Evolutionary conservation across 2,797 vertebrate species (phyloP), one percentile per base, ranked within the genome.

Genomic region (Serranus cabrilla): DNA sequence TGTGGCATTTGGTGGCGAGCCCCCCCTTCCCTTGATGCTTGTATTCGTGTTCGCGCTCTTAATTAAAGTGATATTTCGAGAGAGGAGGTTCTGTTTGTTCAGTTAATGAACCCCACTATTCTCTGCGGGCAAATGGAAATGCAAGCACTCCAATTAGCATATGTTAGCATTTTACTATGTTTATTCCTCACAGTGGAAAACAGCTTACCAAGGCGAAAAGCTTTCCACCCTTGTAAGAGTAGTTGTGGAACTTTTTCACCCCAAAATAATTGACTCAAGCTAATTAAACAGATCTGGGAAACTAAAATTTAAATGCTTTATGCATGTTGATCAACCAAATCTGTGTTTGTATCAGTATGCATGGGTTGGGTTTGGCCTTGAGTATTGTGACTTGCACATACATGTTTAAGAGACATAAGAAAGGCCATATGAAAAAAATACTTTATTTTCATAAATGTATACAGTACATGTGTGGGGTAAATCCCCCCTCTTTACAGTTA

Each of bases 1-100:
- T 94, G 91, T 94, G 93, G 87, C 92, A 93, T 95, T 94, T 94
- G 76, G 61, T 88, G 62, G 58, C 76, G 77, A 84, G 55, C 76
- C 75, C 54, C 58, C 74, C 47, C 51, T 54, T 55, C 70, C 82
- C 81, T 56, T 23, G 72, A 73, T 27, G 63, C 81, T 81, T 86
- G 89, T 88, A 77, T 87, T 87, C 78, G 46, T 89, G 88, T 86
- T 85, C 67, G 63, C 82, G 71, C 67, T 92, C 91, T 94, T 95
- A 95, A 95, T 95, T 95, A 94, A 94, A 93, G 88, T 94, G 90
- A 92, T 94, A 94, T 95, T 95, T 95, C 71, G 80, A 91, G 84
- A 90, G 88, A 84, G 83, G 82, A 90, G 86, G 83, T 90, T 92
- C 85, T 95, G 93, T 95, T 95, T 95, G 93, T 94, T 94, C 91